These are phyloP conservation scores for Pogonocichla stellata DNA, from an alignment of 2,113 vertebrate species.

Conservation along the genomic window DNA sequence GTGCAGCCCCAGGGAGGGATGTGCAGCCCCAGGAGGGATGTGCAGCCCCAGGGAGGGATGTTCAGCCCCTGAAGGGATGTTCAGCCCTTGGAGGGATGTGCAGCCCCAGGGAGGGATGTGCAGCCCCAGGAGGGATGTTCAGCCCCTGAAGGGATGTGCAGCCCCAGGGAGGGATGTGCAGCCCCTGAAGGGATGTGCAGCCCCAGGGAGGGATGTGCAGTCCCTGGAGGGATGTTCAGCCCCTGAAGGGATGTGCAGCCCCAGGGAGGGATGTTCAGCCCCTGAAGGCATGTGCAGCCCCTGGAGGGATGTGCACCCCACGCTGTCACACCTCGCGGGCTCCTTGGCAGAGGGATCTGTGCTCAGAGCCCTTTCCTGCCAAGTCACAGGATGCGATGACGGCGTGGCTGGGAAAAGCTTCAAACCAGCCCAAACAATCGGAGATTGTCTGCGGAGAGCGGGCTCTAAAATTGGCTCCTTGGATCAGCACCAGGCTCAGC, in stretches of 20 bases:
- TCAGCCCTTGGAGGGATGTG: too few species aligned
- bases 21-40: too few species aligned
- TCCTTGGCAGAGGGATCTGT: not conserved
- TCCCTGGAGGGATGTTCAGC: not conserved
- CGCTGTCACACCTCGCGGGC: constrained; percentile 35
- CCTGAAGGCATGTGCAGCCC: not conserved
- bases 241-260: not conserved
- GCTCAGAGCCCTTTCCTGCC: constrained; percentile 45
- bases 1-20: not conserved
- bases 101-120: not conserved
- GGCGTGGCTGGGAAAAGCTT: constrained; percentile 53
- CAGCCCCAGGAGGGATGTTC: not conserved
- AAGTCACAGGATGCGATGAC: constrained; percentile 66
- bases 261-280: not conserved
- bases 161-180: not conserved
- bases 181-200: not conserved
- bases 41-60: not conserved
- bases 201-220: not conserved
- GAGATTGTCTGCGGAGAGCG: constrained; percentile 50
- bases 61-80: too few species aligned
- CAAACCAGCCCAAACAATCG: constrained; percentile 63
- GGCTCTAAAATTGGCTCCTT: constrained; percentile 64
- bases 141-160: not conserved
- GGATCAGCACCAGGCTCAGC: constrained; percentile 40
- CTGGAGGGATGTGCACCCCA: not conserved